Evolutionary conservation across 2,113 vertebrate genomes (phyloP).

Genomic region (Dipodomys ordii): DNA sequence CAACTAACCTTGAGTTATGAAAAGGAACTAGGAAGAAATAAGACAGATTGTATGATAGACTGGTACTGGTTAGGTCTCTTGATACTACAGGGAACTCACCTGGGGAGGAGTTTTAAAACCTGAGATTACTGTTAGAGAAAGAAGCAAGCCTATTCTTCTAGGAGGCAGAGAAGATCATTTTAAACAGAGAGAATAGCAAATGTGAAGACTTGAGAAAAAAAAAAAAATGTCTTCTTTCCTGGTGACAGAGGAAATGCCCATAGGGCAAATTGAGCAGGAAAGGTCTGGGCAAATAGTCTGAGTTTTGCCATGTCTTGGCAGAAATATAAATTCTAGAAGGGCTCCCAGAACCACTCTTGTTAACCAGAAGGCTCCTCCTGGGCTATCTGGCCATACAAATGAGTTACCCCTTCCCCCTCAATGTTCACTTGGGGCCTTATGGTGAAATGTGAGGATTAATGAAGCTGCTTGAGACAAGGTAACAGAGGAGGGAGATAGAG

Average conservation of each 20-base stretch:
- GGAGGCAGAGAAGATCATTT: background rate
- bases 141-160: background rate
- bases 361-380: fast-evolving
- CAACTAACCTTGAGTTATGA: background rate
- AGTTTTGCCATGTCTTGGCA: fast-evolving
- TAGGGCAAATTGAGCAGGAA: background rate
- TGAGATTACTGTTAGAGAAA: background rate
- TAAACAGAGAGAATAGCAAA: background rate
- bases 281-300: fast-evolving
- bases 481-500: background rate
- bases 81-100: background rate
- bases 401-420: background rate
- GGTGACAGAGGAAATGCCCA: background rate
- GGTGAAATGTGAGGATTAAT: background rate
- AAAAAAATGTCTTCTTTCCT: background rate
- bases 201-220: background rate
- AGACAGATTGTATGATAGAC: background rate
- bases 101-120: background rate
- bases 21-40: background rate
- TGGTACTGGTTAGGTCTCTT: background rate
- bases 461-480: background rate
- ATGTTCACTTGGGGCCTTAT: background rate
- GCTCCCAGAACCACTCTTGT: background rate
- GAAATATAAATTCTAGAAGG: background rate
- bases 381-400: background rate